Conservation (phyloP, 2,113 vertebrate genomes). For the Oreamnos americanus region DNA sequence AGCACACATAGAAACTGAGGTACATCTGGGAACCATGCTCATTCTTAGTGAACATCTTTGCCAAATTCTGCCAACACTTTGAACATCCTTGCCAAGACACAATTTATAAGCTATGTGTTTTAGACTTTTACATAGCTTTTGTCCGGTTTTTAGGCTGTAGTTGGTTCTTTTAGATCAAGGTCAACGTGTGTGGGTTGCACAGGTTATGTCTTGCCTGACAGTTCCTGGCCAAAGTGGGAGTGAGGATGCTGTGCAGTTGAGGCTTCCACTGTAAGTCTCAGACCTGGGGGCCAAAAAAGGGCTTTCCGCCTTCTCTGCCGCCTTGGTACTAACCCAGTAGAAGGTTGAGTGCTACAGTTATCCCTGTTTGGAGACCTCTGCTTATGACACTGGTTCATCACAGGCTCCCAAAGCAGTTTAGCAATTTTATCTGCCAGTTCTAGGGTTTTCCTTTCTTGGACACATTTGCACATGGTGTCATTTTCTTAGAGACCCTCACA, state of each 20-base stretch:
- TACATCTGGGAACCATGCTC: background rate
- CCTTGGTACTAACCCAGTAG: background rate
- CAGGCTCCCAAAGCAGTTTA: background rate
- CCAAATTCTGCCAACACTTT: background rate
- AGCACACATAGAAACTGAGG: background rate
- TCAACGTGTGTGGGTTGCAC: background rate
- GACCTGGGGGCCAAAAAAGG: background rate
- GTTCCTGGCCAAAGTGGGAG: background rate
- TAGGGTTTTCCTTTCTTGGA: background rate
- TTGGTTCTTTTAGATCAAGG: background rate
- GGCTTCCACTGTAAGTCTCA: background rate
- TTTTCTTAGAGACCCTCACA: background rate
- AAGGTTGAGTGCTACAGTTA: background rate
- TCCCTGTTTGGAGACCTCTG: background rate
- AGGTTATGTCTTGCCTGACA: background rate
- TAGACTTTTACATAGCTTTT: background rate
- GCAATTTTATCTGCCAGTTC: background rate
- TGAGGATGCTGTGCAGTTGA: background rate
- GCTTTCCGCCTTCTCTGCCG: background rate
- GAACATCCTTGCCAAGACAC: background rate
- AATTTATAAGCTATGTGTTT: background rate
- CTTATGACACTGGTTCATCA: background rate
- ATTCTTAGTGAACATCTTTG: background rate
- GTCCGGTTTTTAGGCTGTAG: background rate
- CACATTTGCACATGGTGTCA: rapidly evolving